These are phyloP conservation scores for Abrostola tripartita DNA, from an alignment of 2,888 invertebrate genomes.

Conservation along the genomic window DNA sequence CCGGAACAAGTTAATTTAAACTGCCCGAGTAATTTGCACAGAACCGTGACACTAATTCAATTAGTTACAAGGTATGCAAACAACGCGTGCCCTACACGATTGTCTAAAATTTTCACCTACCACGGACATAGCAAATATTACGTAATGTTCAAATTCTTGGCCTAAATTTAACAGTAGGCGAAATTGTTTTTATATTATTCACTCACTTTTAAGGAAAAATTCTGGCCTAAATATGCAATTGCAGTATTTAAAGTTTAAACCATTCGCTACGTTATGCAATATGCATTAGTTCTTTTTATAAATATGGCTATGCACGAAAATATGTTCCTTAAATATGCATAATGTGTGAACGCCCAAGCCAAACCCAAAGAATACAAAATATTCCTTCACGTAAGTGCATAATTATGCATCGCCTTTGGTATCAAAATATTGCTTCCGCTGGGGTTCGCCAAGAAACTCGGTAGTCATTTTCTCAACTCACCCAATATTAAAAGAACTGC, in stretches of 20 bases:
- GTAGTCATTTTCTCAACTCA: conserved; percentile 23
- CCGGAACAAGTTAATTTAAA: conserved; percentile 87
- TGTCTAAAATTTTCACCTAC: conserved; percentile 45
- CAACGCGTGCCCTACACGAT: conserved; percentile 65
- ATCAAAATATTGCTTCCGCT: conserved; percentile 30
- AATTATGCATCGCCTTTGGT: conserved; percentile 16
- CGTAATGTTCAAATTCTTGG: conserved; percentile 7
- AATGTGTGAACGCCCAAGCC: not conserved
- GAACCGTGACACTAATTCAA: conserved; percentile 86
- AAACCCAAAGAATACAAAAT: not conserved
- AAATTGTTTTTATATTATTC: not conserved
- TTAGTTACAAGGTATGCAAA: conserved; percentile 83
- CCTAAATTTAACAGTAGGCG: not conserved
- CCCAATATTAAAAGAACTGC: conserved; percentile 18
- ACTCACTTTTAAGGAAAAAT: not conserved
- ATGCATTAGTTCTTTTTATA: not conserved
- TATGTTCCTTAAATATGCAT: conserved; percentile 1
- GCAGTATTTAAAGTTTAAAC: not conserved
- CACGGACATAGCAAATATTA: conserved; percentile 8
- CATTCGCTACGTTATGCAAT: not conserved
- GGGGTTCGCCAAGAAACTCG: conserved; percentile 30
- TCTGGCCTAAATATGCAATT: too few relatives aligned
- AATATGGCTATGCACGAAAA: not conserved
- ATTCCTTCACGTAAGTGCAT: conserved; percentile 10
- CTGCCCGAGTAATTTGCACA: conserved; percentile 84